These are phyloP conservation scores for Musca domestica DNA, from an alignment of 1,140 invertebrate species.

Conservation along the genomic window DNA sequence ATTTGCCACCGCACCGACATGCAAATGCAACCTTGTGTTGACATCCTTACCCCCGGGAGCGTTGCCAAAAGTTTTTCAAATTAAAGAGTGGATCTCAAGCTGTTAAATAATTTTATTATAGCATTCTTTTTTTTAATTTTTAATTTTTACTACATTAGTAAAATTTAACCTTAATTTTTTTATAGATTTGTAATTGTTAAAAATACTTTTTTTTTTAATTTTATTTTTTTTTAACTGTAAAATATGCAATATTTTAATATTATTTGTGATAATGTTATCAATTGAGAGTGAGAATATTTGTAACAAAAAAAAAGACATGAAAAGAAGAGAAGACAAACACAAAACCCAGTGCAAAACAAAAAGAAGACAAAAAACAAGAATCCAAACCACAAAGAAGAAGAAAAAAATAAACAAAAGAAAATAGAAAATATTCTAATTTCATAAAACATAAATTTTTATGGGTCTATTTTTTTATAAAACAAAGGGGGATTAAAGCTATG, in stretches of 20 bases:
- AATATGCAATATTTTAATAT: constrained; percentile 8
- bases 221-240: constrained; percentile 5
- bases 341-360: constrained; percentile 4
- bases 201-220: background rate
- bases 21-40: constrained; percentile 8
- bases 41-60: no score
- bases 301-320: background rate
- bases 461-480: no score
- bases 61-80: no score
- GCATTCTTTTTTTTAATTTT: background rate
- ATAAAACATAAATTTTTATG: background rate
- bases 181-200: background rate
- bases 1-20: background rate
- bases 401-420: constrained; percentile 1
- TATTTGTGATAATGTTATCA: constrained; percentile 17
- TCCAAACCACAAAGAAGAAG: background rate
- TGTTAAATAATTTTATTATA: constrained; percentile 5
- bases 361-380: background rate
- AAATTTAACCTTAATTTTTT: no score
- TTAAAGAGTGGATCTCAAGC: background rate
- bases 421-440: background rate
- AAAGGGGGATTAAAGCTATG: no score
- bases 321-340: background rate
- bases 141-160: background rate
- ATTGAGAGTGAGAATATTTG: background rate